phyloP scores from a whole-genome alignment of 2,888 invertebrate genomes.

The Leucophora obtusa region DNA sequence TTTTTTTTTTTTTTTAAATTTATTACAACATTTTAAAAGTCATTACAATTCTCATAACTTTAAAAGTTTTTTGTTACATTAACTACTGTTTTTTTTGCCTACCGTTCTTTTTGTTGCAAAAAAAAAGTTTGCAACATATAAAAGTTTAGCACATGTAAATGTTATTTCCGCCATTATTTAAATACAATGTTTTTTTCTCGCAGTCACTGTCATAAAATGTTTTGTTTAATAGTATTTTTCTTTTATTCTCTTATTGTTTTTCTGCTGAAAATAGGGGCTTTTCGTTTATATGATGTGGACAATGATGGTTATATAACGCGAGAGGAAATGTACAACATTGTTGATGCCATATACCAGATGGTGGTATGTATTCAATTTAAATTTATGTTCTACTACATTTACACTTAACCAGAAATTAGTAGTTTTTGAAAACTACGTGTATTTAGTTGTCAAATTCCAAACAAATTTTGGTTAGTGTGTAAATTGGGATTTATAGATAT shows the following conservation, averaged over 20 bases:
- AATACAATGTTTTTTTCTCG: constrained; percentile 16
- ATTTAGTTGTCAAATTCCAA: too few relatives aligned
- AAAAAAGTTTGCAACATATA: neutral
- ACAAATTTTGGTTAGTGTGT: too few relatives aligned
- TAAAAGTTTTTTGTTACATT: neutral
- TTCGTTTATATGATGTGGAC: constrained; percentile 96
- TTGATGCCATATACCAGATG: constrained; percentile 98
- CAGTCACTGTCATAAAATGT: neutral
- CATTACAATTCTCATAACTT: constrained; percentile 3
- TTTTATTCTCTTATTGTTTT: neutral
- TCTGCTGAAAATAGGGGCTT: constrained; percentile 87
- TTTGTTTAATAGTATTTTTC: constrained; percentile 6
- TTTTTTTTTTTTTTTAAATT: neutral
- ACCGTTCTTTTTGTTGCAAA: too few relatives aligned
- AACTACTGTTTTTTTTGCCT: too few relatives aligned
- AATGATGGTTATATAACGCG: constrained; percentile 97
- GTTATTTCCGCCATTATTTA: constrained; percentile 27
- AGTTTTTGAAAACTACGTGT: too few relatives aligned
- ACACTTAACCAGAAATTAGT: too few relatives aligned
- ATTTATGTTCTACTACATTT: too few relatives aligned
- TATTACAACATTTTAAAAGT: constrained; percentile 12
- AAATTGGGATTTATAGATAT: too few relatives aligned
- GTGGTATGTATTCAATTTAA: constrained; percentile 86
- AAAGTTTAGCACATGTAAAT: constrained; percentile 44
- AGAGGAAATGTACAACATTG: constrained; percentile 98